A percentile compares a stretch with the other conserved stretches of the same genome.
Evolutionary conservation across 2,888 invertebrate species (phyloP).

Genomic region (Zonitis immaculata): DNA sequence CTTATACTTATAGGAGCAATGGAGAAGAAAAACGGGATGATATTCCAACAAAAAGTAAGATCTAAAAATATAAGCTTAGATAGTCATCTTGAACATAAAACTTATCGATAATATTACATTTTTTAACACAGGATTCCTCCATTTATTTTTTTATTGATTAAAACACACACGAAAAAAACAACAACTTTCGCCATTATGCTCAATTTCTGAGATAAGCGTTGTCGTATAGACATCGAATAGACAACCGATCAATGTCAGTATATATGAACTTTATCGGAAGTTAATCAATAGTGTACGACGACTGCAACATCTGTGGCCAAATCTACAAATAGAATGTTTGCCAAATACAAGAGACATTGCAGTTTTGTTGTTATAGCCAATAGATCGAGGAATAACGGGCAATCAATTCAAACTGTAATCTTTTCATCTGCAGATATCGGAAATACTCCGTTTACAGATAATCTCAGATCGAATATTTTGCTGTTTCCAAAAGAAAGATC

Average conservation of each 20-base stretch:
- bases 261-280: conserved; percentile 11
- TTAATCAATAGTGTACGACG: conserved; percentile 17
- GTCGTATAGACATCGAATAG: neutral
- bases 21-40: no score
- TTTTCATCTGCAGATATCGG: neutral
- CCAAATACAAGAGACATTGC: conserved; percentile 9
- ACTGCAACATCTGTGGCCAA: conserved; percentile 16
- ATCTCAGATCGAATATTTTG: neutral
- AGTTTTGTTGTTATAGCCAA: conserved; percentile 6
- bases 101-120: no score
- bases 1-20: no score
- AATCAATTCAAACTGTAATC: neutral
- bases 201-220: no score
- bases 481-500: neutral
- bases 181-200: no score
- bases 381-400: neutral
- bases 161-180: no score
- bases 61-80: no score
- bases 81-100: no score
- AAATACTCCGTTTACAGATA: neutral
- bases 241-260: neutral
- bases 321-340: conserved; percentile 11
- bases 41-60: no score
- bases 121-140: no score
- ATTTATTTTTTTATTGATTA: no score